Evolutionary conservation across 2,888 invertebrate genomes (phyloP).

Genomic region (Oasisia sp.): DNA sequence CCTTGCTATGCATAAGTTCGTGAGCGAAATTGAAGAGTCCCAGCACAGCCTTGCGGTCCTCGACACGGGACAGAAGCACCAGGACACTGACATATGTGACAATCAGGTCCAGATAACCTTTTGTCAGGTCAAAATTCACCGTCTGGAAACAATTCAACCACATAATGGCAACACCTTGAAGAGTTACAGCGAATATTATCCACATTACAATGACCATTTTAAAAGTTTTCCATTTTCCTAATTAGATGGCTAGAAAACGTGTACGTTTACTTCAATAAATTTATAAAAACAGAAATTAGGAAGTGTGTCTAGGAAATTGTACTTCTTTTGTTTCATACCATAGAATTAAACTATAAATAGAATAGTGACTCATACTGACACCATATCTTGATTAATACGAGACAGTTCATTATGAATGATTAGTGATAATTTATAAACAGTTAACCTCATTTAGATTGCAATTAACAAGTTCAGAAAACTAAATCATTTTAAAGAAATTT

Average conservation of each 20-base stretch:
- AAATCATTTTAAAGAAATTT: no score
- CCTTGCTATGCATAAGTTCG: constrained; percentile 86
- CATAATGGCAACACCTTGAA: not conserved
- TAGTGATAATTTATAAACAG: no score
- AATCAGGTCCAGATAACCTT: constrained; percentile 93
- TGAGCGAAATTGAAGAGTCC: constrained; percentile 98
- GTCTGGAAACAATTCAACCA: constrained; percentile 68
- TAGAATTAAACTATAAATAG: not conserved
- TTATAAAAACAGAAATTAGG: not conserved
- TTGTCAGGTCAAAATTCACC: constrained; percentile 94
- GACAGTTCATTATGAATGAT: no score
- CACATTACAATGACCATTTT: not conserved
- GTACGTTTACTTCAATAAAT: not conserved
- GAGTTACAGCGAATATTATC: not conserved
- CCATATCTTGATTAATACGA: no score
- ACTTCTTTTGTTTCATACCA: not conserved
- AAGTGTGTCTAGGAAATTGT: not conserved
- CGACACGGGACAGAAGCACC: constrained; percentile 96
- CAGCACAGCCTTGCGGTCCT: constrained; percentile 95
- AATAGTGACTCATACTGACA: no score
- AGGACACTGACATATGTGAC: constrained; percentile 93
- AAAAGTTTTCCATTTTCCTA: not conserved
- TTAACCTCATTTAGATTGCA: no score
- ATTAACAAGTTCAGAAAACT: no score
- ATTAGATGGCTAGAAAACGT: not conserved